A percentile compares a stretch with the other conserved stretches of the same genome.
phyloP scores from a whole-genome alignment of 2,113 vertebrate species.

The Chloropsis cyanopogon region DNA sequence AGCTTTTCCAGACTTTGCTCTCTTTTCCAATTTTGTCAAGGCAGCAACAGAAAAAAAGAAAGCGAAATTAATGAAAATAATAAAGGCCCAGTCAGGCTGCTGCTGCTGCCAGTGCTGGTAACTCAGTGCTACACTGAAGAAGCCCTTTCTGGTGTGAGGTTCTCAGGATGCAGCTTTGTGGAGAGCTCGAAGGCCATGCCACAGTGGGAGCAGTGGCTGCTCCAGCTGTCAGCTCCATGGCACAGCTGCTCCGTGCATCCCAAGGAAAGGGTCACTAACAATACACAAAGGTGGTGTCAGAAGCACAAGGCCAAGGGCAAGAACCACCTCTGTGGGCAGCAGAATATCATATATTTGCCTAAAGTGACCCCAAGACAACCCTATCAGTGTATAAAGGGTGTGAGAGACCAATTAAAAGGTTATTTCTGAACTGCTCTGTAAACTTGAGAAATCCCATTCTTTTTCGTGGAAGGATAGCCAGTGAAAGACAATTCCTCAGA shows the following conservation, averaged over 20 bases:
- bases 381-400: background rate
- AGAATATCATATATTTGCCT: background rate
- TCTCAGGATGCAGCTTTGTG: background rate
- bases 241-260: background rate
- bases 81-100: background rate
- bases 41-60: background rate
- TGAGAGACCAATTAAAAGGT: background rate
- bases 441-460: background rate
- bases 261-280: background rate
- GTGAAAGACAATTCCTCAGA: background rate
- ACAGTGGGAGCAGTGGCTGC: background rate
- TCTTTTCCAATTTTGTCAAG: background rate
- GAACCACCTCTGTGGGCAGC: background rate
- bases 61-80: background rate
- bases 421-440: background rate
- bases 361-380: background rate
- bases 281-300: background rate
- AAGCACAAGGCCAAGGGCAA: background rate
- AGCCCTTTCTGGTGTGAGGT: background rate
- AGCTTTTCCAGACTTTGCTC: background rate
- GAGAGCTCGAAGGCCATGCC: background rate
- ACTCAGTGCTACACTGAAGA: accelerated
- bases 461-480: background rate
- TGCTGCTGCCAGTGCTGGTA: background rate
- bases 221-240: background rate